Conservation (phyloP, 2,888 invertebrate genomes). For the Heteromurus nitidus region DNA sequence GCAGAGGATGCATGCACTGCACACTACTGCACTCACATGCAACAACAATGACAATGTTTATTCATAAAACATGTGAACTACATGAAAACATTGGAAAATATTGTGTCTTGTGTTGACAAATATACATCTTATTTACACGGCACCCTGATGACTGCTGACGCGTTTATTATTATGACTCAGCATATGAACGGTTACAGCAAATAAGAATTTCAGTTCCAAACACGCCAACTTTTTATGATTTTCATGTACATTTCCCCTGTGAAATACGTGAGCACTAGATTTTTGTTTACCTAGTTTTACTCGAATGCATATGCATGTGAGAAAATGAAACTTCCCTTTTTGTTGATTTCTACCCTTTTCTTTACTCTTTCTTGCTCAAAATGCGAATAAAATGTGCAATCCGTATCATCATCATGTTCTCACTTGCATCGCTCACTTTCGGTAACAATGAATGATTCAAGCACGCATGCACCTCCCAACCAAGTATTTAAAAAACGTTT, state of each 20-base stretch:
- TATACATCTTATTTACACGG: constrained; percentile 11
- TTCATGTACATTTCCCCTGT: no score
- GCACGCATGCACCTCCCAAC: no score
- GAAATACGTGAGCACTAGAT: no score
- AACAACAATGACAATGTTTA: constrained; percentile 20
- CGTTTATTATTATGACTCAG: not conserved
- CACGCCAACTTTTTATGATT: no score
- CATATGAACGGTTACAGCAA: not conserved
- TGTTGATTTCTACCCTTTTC: constrained; percentile 24
- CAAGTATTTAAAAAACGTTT: no score
- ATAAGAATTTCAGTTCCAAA: not conserved
- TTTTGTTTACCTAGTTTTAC: not conserved
- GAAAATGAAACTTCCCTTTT: constrained; percentile 42
- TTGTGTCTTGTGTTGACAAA: constrained; percentile 41
- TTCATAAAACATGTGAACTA: constrained; percentile 29
- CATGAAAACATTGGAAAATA: constrained; percentile 1
- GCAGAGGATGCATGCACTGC: not conserved
- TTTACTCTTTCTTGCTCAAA: not conserved
- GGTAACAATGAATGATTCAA: constrained; percentile 1
- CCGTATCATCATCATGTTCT: constrained; percentile 48
- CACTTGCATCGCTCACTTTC: constrained; percentile 17
- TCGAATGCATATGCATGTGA: constrained; percentile 51
- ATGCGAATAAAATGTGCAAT: constrained; percentile 22
- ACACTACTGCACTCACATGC: constrained; percentile 22
- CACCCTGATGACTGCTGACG: constrained; percentile 27